These are phyloP conservation scores for Micropterix aruncella DNA, from an alignment of 2,888 invertebrate genomes.

Conservation along the genomic window DNA sequence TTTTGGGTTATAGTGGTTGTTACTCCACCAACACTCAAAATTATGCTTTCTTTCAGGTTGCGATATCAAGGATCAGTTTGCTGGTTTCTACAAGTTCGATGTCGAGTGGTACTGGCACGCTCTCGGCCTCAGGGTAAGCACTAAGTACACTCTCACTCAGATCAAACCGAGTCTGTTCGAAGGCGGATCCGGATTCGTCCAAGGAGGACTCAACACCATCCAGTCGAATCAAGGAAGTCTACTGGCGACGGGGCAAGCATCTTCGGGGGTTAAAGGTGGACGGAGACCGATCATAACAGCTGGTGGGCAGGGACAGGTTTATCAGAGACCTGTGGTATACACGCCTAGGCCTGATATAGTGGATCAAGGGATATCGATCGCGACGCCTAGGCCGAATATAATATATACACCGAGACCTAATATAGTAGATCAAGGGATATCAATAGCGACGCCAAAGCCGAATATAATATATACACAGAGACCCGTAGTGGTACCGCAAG, in stretches of 20 bases:
- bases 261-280: background rate
- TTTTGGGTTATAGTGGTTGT: too few species aligned
- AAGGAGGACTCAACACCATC: too few species aligned
- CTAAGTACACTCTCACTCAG: background rate
- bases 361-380: background rate
- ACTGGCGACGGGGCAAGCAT: background rate
- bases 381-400: background rate
- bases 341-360: background rate
- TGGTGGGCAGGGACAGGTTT: background rate
- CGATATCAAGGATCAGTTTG: constrained; percentile 37
- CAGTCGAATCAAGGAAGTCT: background rate
- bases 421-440: background rate
- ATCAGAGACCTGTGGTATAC: background rate
- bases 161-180: background rate
- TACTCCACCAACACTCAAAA: too few species aligned
- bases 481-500: background rate
- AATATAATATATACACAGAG: too few species aligned
- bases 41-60: constrained; percentile 38
- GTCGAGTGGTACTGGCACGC: constrained; percentile 42
- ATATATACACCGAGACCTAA: background rate
- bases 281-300: background rate
- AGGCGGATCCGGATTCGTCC: too few species aligned
- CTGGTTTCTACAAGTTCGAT: constrained; percentile 46
- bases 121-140: constrained; percentile 19
- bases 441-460: background rate